Evolutionary conservation across 2,888 invertebrate species (phyloP).

Genomic region (Brenthis daphne): DNA sequence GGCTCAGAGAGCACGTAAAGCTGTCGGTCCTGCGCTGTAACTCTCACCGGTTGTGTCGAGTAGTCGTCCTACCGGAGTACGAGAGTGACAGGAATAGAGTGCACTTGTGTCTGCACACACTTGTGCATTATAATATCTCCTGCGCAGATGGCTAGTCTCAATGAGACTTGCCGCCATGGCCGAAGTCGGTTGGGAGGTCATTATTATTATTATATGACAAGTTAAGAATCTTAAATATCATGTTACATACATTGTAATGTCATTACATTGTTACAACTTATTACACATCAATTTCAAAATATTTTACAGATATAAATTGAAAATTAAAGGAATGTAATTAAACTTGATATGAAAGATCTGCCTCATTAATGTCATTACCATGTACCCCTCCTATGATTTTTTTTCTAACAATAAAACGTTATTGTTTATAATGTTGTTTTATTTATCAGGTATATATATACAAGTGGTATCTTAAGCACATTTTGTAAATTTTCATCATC

Average conservation of each 20-base stretch:
- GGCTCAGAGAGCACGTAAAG: too few relatives aligned
- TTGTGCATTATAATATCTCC: too few relatives aligned
- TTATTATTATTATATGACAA: too few relatives aligned
- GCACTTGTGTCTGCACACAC: too few relatives aligned
- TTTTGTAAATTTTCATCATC: neutral
- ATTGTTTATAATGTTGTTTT: slow-evolving; percentile 14
- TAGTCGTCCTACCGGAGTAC: too few relatives aligned
- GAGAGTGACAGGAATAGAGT: too few relatives aligned
- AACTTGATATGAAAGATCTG: slow-evolving; percentile 1
- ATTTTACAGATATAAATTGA: neutral
- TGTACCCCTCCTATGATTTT: neutral
- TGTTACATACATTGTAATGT: neutral
- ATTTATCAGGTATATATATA: neutral
- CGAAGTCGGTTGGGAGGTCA: too few relatives aligned
- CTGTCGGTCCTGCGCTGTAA: too few relatives aligned
- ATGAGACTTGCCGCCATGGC: too few relatives aligned
- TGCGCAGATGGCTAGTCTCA: too few relatives aligned
- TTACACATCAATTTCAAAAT: neutral
- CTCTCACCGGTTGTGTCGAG: too few relatives aligned
- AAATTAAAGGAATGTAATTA: neutral
- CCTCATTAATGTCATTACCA: neutral
- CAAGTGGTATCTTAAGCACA: neutral
- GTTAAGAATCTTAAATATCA: neutral
- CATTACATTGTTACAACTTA: neutral
- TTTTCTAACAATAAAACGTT: slow-evolving; percentile 18